These are phyloP conservation scores for Drosophila nikananu DNA, from an alignment of 1,140 invertebrate species.

Conservation along the genomic window DNA sequence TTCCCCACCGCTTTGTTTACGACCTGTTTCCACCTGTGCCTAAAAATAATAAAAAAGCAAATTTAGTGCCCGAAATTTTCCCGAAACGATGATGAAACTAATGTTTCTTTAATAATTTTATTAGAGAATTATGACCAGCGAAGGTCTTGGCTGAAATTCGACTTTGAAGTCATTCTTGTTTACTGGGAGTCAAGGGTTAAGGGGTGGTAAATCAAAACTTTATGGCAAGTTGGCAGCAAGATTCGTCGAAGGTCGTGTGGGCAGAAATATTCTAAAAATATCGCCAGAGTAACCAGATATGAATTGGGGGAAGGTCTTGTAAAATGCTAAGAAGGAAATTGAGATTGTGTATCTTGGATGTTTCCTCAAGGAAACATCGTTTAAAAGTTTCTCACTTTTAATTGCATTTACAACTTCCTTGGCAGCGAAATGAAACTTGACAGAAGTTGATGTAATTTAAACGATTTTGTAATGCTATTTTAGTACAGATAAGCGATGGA, in stretches of 20 bases:
- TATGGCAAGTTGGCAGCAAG: slow-evolving; percentile 7
- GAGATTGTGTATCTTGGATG: slow-evolving; percentile 4
- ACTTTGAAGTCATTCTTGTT: slow-evolving; percentile 39
- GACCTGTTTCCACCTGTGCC: slow-evolving; percentile 74
- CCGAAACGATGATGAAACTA: slow-evolving; percentile 23
- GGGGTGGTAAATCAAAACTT: slow-evolving; percentile 22
- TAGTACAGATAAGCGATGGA: neutral
- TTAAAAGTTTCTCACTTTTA: slow-evolving; percentile 16
- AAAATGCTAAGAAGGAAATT: neutral
- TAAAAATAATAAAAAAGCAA: slow-evolving; percentile 36
- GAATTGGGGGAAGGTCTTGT: slow-evolving; percentile 2
- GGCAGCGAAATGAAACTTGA: neutral
- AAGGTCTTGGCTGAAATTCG: slow-evolving; percentile 11
- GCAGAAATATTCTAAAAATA: slow-evolving; percentile 26
- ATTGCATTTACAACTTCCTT: slow-evolving; percentile 17
- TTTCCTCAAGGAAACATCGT: slow-evolving; percentile 1
- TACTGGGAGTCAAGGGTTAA: slow-evolving; percentile 13
- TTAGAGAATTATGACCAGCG: neutral
- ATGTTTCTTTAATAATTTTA: slow-evolving; percentile 20
- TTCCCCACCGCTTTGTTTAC: slow-evolving; percentile 56
- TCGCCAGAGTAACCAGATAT: slow-evolving; percentile 4
- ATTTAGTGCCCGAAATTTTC: slow-evolving; percentile 4
- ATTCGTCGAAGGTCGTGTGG: slow-evolving; percentile 14
- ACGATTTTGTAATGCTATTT: slow-evolving; percentile 2
- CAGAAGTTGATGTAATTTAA: slow-evolving; percentile 1